These are phyloP conservation scores for Neoitamus cyanurus DNA, from an alignment of 2,888 invertebrate species.

Conservation along the genomic window DNA sequence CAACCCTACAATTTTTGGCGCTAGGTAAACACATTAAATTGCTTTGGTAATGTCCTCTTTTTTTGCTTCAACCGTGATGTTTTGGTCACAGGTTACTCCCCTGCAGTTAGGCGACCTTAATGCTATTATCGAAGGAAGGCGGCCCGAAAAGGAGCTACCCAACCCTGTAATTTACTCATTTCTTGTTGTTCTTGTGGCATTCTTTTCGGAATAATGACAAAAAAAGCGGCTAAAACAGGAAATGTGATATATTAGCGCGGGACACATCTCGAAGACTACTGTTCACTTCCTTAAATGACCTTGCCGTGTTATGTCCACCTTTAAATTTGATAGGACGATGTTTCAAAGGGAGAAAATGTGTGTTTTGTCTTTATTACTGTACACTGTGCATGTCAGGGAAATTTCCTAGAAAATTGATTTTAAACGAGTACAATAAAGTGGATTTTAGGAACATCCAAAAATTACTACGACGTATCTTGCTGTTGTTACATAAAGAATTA, in stretches of 20 bases:
- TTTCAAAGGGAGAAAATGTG: neutral
- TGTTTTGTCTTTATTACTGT: neutral
- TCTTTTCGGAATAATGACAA: neutral
- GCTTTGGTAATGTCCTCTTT: neutral
- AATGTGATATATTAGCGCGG: constrained; percentile 50
- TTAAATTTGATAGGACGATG: neutral
- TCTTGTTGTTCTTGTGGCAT: neutral
- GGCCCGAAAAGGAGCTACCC: constrained; percentile 1
- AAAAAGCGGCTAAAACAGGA: constrained; percentile 37
- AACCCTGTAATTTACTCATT: constrained; percentile 34
- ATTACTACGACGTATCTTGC: no score
- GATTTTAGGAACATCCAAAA: no score
- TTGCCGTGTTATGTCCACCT: neutral
- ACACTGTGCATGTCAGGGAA: no score
- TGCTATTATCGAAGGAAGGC: neutral
- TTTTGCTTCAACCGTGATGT: neutral
- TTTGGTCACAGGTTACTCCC: constrained; percentile 23
- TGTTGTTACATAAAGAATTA: no score
- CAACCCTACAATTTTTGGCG: constrained; percentile 4
- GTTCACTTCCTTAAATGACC: neutral
- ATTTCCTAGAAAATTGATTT: no score
- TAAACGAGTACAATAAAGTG: no score
- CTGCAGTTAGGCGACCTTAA: constrained; percentile 32
- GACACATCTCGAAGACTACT: neutral
- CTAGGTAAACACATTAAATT: constrained; percentile 39